Conservation (phyloP, 2,113 vertebrate species). For the Odocoileus virginianus region DNA sequence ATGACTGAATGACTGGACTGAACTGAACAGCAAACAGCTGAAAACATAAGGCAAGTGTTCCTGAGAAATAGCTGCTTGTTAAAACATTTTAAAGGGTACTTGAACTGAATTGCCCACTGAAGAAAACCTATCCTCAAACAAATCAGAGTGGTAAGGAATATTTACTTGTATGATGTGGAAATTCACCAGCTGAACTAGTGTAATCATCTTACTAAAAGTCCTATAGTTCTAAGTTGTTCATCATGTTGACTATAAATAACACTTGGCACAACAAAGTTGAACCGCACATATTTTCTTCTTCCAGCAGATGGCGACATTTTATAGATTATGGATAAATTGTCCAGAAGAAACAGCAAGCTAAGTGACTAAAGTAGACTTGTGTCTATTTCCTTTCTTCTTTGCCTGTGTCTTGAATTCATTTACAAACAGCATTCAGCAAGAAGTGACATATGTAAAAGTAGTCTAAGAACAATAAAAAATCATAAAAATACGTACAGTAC, state of each 20-base stretch:
- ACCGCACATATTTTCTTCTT: conserved; percentile 39
- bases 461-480: neutral
- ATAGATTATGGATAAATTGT: conserved; percentile 44
- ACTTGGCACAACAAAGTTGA: neutral
- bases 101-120: neutral
- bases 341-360: neutral
- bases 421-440: neutral
- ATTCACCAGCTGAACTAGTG: neutral
- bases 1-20: too few species aligned
- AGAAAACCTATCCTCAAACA: conserved; percentile 7
- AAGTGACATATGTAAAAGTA: neutral
- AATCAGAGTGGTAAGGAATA: neutral
- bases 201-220: neutral
- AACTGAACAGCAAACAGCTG: neutral
- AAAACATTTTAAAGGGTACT: neutral
- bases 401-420: conserved; percentile 29
- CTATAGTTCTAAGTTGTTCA: neutral
- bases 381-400: conserved; percentile 29
- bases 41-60: neutral
- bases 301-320: conserved; percentile 68
- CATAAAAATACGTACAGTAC: neutral
- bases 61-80: neutral
- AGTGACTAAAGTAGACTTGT: conserved; percentile 24
- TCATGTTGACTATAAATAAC: neutral
- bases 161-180: neutral